These are phyloP conservation scores for Melipona quadrifasciata DNA, from an alignment of 1,140 invertebrate species.

Conservation along the genomic window DNA sequence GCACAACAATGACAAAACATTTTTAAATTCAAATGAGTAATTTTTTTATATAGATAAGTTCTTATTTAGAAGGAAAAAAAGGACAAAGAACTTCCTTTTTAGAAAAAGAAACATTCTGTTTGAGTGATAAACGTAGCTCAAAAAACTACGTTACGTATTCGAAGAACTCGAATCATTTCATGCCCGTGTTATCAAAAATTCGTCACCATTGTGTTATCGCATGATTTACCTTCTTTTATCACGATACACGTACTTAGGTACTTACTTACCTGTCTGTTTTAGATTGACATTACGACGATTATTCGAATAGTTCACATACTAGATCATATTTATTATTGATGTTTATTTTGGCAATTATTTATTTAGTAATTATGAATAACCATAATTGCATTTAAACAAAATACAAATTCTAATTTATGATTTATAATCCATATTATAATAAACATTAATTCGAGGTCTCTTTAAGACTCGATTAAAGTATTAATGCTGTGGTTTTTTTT, in stretches of 20 bases:
- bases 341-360: not conserved
- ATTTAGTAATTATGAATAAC: not conserved
- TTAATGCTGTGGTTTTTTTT: not conserved
- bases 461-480: not conserved
- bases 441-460: not conserved
- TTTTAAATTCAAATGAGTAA: not conserved
- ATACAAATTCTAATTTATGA: not conserved
- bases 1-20: not conserved
- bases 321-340: not conserved
- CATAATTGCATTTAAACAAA: not conserved
- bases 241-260: not conserved
- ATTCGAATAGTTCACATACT: not conserved
- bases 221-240: slow-evolving; percentile 16
- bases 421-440: not conserved
- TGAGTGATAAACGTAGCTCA: not conserved
- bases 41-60: not conserved
- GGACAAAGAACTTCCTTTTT: not conserved
- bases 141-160: too few species aligned
- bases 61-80: not conserved
- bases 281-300: not conserved
- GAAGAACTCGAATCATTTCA: not conserved
- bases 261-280: not conserved
- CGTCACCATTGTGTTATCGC: slow-evolving; percentile 19
- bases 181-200: slow-evolving; percentile 20
- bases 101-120: not conserved